Evolutionary conservation across 2,113 vertebrate genomes (phyloP).

Genomic region (Capreolus pygargus): DNA sequence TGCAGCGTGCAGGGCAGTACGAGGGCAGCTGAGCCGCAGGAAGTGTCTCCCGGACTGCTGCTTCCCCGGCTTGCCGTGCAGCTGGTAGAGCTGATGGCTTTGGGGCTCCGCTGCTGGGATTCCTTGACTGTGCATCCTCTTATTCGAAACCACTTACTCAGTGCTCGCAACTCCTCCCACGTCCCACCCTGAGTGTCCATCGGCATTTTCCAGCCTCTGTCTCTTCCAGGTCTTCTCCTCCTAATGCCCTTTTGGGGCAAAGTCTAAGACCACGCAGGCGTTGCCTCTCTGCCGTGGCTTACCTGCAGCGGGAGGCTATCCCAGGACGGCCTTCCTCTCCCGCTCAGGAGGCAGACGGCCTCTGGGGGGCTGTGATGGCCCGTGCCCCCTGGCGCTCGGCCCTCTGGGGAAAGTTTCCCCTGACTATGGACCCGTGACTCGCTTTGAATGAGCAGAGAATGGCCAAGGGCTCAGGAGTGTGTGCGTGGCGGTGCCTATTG

Average conservation of each 20-base stretch:
- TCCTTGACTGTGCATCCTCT: neutral
- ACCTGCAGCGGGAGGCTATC: neutral
- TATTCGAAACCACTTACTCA: too few species aligned
- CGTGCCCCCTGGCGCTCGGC: neutral
- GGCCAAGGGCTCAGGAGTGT: neutral
- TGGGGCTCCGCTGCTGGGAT: neutral
- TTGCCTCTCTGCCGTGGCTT: neutral
- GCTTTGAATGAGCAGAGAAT: neutral
- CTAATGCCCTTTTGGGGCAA: neutral
- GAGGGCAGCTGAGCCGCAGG: neutral
- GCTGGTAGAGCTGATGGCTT: fast-evolving
- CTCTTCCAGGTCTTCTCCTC: neutral
- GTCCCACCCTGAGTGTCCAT: neutral
- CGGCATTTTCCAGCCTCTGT: neutral
- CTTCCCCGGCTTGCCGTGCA: neutral
- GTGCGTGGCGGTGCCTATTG: too few species aligned
- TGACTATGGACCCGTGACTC: neutral
- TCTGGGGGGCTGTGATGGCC: too few species aligned
- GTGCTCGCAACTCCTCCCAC: neutral
- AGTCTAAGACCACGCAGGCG: neutral
- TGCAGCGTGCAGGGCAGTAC: neutral
- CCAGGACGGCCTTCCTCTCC: neutral
- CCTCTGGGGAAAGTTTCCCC: neutral
- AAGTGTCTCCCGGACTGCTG: neutral
- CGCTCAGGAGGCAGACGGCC: neutral